phyloP scores from a whole-genome alignment of 1,140 invertebrate genomes.

The Homarus americanus region DNA sequence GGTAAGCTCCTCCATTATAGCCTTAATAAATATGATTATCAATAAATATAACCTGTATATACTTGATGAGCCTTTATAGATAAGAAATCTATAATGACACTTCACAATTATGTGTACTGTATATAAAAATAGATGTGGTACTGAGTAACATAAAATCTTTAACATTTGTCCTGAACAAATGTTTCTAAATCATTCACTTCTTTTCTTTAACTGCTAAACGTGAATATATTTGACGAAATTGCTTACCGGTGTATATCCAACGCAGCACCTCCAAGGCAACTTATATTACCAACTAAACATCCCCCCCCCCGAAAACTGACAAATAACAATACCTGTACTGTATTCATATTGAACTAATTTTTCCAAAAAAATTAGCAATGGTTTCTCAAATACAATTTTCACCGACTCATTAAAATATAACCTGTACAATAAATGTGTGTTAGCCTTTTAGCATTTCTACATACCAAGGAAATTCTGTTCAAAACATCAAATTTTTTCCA shows the following conservation, averaged over 20 bases:
- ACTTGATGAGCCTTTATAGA: neutral
- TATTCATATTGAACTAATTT: too few relatives aligned
- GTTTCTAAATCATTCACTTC: conserved; percentile 1
- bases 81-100: neutral
- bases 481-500: too few relatives aligned
- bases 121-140: conserved; percentile 60
- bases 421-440: too few relatives aligned
- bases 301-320: too few relatives aligned
- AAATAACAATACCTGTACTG: too few relatives aligned
- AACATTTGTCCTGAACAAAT: conserved; percentile 4
- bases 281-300: too few relatives aligned
- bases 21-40: conserved; percentile 28
- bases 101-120: conserved; percentile 8
- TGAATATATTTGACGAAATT: neutral
- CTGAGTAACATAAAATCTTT: conserved; percentile 17
- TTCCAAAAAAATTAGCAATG: too few relatives aligned
- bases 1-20: neutral
- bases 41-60: neutral
- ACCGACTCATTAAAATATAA: too few relatives aligned
- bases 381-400: too few relatives aligned
- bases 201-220: conserved; percentile 15
- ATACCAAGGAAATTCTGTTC: too few relatives aligned
- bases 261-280: too few relatives aligned
- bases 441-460: too few relatives aligned
- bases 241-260: conserved; percentile 1